Percentiles rank a stretch among this genome's conserved stretches.
Conservation (phyloP, 1,140 invertebrate genomes). For the Propsilocerus akamusi region DNA sequence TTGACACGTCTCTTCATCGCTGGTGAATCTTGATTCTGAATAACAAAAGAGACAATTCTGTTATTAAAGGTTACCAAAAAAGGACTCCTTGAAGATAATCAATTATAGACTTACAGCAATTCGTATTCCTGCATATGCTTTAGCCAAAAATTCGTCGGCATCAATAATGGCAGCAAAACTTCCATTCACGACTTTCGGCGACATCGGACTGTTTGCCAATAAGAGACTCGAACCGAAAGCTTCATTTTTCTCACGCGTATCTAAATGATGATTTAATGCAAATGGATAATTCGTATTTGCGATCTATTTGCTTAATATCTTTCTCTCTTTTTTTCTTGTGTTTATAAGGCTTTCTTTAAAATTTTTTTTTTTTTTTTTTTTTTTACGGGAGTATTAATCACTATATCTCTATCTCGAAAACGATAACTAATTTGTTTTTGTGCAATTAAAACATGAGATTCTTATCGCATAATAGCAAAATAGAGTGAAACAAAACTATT, state of each 20-base stretch:
- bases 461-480: too few species aligned
- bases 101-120: constrained; percentile 14
- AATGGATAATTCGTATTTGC: too few species aligned
- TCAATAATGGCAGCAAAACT: constrained; percentile 92
- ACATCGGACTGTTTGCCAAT: constrained; percentile 87
- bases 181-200: constrained; percentile 91
- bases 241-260: constrained; percentile 61
- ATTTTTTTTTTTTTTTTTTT: too few species aligned
- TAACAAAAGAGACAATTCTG: not conserved
- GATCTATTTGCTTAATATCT: too few species aligned
- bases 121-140: constrained; percentile 57
- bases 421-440: too few species aligned
- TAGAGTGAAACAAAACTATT: too few species aligned
- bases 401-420: not conserved
- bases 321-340: too few species aligned
- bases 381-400: too few species aligned
- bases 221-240: constrained; percentile 86
- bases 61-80: not conserved
- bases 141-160: constrained; percentile 60
- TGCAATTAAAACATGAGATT: too few species aligned
- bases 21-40: constrained; percentile 24
- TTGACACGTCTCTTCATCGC: constrained; percentile 65
- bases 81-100: not conserved
- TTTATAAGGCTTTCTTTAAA: too few species aligned
- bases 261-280: constrained; percentile 31